Conservation (phyloP, 2,113 vertebrate species). For the Sinocyclocheilus rhinocerous region DNA sequence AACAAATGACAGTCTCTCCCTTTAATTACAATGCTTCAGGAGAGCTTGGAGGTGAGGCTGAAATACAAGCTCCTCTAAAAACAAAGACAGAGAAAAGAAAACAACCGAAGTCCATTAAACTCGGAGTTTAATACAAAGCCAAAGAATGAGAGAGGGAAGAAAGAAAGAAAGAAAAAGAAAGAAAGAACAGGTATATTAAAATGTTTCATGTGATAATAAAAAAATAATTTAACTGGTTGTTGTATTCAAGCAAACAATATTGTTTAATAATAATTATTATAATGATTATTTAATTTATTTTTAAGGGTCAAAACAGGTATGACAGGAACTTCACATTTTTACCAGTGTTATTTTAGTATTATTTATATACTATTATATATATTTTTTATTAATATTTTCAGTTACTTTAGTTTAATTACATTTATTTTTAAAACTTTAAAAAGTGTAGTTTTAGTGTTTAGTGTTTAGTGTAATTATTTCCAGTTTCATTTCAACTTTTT, state of each 20-base stretch:
- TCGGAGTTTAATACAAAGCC: neutral
- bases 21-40: slow-evolving; percentile 37
- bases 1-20: slow-evolving; percentile 48
- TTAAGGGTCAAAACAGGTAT: neutral
- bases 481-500: neutral
- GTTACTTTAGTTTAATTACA: neutral
- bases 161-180: neutral
- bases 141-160: neutral
- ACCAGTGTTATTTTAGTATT: neutral
- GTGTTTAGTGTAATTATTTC: no score
- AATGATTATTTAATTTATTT: neutral
- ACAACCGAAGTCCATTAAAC: neutral
- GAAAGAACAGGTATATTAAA: neutral
- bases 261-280: neutral
- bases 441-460: no score
- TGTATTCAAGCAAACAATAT: neutral
- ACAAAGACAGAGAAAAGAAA: slow-evolving; percentile 20
- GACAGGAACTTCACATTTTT: neutral
- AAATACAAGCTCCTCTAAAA: slow-evolving; percentile 43
- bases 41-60: slow-evolving; percentile 18
- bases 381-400: no score
- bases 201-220: no score
- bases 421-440: neutral
- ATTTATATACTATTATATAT: neutral
- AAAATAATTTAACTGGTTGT: no score